Evolutionary conservation across 2,797 vertebrate species (phyloP), one percentile per base, ranked within the genome.

Genomic region (Gadopsis marmoratus): DNA sequence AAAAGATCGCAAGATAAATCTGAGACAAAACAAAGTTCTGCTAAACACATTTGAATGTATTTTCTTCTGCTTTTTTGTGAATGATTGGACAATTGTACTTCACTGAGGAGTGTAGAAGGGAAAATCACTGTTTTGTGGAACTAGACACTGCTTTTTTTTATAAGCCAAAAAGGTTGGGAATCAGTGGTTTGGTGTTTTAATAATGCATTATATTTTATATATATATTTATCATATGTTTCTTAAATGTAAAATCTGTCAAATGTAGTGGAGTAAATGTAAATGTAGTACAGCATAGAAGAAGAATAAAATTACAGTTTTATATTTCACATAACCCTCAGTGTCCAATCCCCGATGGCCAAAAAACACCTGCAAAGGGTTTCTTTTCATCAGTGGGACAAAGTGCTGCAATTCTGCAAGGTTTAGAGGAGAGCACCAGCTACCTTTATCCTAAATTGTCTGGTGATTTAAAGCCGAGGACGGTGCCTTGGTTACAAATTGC

Each of bases 341-440:
- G 26, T 26, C 26, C 26, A 26, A 26, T 26, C 26, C 26, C 26
- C 26, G 26, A 26, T 26, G 26, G 26, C 26, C 26, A 26, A 26
- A 26, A 26, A 26, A 26, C 26, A 26, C 26, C 26, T 26, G 26
- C 26, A 26, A 26, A 26, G 26, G 26, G 26, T 26, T 26, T 26
- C 26, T 26, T 26, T 26, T 26, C 71, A 78, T 76, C 67, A 75
- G 47, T 4, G 4, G 37, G 64, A 87, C 71, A 78, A 68, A 79
- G 62, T 65, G 54, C 41, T 2, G 13, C 60, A 67, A 41, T 77
- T 71, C 54, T 69, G 35, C 21, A 14, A 17, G 16, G 47, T 71
- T 72, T 26, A 29, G 11, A 37, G 71, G 61, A 26, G 4, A 41
- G 45, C 4, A 31, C 21, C 8, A 0, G 23, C 12, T 39, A 0